Evolutionary conservation across 1,140 invertebrate genomes (phyloP), one percentile per base, ranked within the genome.

Genomic region (Fopius arisanus): DNA sequence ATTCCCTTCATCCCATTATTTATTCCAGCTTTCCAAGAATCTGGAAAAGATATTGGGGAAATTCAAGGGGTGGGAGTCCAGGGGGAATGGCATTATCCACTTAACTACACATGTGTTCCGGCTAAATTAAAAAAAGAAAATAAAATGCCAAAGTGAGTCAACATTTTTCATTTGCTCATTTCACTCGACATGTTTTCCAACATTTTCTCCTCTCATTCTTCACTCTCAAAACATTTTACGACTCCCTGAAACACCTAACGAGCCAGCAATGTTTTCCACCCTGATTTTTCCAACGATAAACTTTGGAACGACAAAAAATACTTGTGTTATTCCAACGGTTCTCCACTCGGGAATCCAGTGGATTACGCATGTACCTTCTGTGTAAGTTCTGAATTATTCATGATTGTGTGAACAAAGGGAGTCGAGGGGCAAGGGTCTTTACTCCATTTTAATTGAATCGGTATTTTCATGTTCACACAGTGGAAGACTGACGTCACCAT

Each of bases 311-410:
- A 66, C 29, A 33, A 33, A 66, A 28, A 66, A 16, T 33, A 9
- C 29, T 31, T 21, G 33, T 33, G 63, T 29, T 29, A 29, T 29
- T 66, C 33, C 33, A 4, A 48, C 43, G 16, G 43, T 16, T n/a
- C 43, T 12, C 14, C 16, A 16, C n/a, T 29, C 14, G 12, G 12
- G n/a, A 54, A 29, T 54, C n/a, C 43, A 23, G 67, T 26, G 21
- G 28, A 51, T n/a, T 26, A 51, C 41, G 28, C 43, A 54, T 48
- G 67, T n/a, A 10, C 5, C 67, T 12, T 37, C 43, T n/a, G 43
- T 48, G 43, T 48, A 9, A 48, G 43, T 48, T n/a, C 6, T 67
- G 33, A 67, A 40, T 67, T 41, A 67, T 67, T 67, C 33, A 67
- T 67, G 31, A 40, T 6, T 40, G 12, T 23, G 16, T 65, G 62